Conservation (phyloP, 2,888 invertebrate species). For the Conistra vaccinii region DNA sequence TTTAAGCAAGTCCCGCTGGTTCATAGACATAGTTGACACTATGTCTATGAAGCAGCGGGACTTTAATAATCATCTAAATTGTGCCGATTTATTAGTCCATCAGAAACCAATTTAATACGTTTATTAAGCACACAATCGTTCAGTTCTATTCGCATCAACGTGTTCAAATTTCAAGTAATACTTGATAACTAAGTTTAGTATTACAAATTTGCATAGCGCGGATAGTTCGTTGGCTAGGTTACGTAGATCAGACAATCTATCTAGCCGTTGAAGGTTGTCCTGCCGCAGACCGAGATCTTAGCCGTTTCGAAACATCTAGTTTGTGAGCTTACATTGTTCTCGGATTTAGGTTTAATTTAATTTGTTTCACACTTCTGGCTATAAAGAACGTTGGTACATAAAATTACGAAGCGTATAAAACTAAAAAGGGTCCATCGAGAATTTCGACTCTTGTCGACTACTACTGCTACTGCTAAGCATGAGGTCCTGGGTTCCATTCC, state of each 20-base stretch:
- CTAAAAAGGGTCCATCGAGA: too few species aligned
- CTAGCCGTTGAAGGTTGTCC: constrained; percentile 77
- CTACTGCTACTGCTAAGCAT: too few species aligned
- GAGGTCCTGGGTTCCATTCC: too few species aligned
- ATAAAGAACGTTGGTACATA: background rate
- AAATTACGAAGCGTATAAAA: background rate
- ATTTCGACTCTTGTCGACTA: too few species aligned
- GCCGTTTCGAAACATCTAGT: constrained; percentile 61
- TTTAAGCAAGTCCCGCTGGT: too few species aligned
- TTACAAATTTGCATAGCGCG: constrained; percentile 78
- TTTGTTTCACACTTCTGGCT: constrained; percentile 17
- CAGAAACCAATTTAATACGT: constrained; percentile 3
- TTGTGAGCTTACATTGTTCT: constrained; percentile 45
- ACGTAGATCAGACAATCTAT: constrained; percentile 84
- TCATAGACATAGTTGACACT: background rate
- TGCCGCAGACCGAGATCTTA: constrained; percentile 72
- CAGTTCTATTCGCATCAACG: constrained; percentile 27
- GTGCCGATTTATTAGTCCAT: background rate
- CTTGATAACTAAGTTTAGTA: constrained; percentile 62
- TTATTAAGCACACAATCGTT: constrained; percentile 1
- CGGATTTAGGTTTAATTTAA: constrained; percentile 26
- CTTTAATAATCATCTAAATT: background rate
- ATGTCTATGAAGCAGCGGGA: too few species aligned
- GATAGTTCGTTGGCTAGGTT: constrained; percentile 73
- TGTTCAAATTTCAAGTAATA: constrained; percentile 37